These are phyloP conservation scores for Zaprionus lineosus DNA, from an alignment of 2,888 invertebrate species.

Conservation along the genomic window DNA sequence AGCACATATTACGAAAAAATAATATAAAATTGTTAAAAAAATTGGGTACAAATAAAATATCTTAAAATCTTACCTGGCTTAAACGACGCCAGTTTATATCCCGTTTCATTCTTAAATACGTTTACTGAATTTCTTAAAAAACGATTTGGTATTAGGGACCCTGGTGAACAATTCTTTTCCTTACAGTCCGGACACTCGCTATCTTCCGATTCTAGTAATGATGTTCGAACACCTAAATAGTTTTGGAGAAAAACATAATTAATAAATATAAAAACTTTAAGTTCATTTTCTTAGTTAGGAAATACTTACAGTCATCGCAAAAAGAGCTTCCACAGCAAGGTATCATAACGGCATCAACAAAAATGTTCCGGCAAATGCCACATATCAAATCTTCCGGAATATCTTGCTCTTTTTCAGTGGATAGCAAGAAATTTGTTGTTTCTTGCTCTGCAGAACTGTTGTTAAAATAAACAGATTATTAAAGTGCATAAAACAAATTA, in stretches of 20 bases:
- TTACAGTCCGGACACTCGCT: constrained; percentile 97
- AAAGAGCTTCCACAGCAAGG: constrained; percentile 99
- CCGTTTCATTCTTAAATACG: constrained; percentile 95
- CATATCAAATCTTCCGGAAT: constrained; percentile 96
- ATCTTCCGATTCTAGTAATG: constrained; percentile 95
- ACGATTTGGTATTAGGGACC: constrained; percentile 95
- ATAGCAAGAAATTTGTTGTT: constrained; percentile 40
- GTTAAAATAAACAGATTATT: too few relatives aligned
- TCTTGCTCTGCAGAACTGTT: constrained; percentile 63
- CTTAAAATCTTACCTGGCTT: constrained; percentile 59
- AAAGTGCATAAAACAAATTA: too few relatives aligned
- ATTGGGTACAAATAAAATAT: background rate
- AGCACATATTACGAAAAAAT: too few relatives aligned
- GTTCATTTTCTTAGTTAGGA: background rate
- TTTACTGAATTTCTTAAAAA: constrained; percentile 94
- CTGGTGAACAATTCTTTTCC: constrained; percentile 95
- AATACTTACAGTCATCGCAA: constrained; percentile 97
- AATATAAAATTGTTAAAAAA: background rate
- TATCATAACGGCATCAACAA: constrained; percentile 98
- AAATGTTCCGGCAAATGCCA: constrained; percentile 94
- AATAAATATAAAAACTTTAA: background rate
- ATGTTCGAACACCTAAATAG: constrained; percentile 92
- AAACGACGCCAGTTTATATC: constrained; percentile 85
- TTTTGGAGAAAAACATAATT: background rate
- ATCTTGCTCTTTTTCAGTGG: constrained; percentile 84